Percentiles rank a stretch among this genome's conserved stretches.
Evolutionary conservation across 2,113 vertebrate genomes (phyloP).

Genomic region (Chaetops frenatus): DNA sequence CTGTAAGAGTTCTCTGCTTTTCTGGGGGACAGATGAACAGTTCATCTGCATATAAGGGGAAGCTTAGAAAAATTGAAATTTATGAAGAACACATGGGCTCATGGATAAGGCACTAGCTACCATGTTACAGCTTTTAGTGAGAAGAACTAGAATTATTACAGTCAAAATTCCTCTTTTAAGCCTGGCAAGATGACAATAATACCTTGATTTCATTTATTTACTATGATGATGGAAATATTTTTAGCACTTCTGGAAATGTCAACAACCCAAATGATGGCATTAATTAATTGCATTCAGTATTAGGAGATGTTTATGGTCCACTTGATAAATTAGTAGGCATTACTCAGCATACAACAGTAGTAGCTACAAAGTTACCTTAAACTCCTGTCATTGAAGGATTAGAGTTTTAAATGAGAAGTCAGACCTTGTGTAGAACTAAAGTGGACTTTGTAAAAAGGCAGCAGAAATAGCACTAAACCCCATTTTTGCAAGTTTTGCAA

Average conservation of each 20-base stretch:
- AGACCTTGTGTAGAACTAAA: background rate
- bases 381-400: background rate
- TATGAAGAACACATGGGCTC: background rate
- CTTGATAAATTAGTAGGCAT: background rate
- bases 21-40: background rate
- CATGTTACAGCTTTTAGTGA: background rate
- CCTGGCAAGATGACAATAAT: background rate
- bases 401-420: background rate
- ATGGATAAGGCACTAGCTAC: background rate
- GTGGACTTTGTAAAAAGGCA: background rate
- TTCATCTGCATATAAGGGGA: background rate
- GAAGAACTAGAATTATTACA: background rate
- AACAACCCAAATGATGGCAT: background rate
- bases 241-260: background rate
- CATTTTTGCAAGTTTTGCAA: background rate
- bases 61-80: background rate
- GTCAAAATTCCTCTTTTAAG: background rate
- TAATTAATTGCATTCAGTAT: background rate
- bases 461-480: background rate
- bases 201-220: background rate
- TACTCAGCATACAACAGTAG: background rate
- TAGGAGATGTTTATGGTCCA: background rate
- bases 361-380: background rate
- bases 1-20: background rate
- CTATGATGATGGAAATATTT: background rate